These are phyloP conservation scores for Plumapathes pennacea DNA, from an alignment of 92 coral and sea anemone species.

Conservation along the genomic window DNA sequence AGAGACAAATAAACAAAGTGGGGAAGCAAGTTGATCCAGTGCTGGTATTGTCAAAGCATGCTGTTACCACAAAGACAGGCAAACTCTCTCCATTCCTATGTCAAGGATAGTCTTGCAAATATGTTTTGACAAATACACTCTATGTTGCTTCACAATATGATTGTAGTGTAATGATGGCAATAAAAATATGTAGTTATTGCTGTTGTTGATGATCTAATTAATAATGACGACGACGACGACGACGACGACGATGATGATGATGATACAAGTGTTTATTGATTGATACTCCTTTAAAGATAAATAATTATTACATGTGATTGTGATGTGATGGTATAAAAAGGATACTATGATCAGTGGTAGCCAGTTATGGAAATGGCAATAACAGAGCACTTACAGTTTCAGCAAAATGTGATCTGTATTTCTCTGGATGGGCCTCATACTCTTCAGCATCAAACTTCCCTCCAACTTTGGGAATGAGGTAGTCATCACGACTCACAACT, in stretches of 20 bases:
- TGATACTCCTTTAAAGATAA: too few species aligned
- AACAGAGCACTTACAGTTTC: slow-evolving; percentile 57
- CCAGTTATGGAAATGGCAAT: slow-evolving; percentile 53
- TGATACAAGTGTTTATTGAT: too few species aligned
- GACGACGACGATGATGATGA: too few species aligned
- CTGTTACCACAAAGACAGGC: neutral
- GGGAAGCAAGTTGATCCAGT: neutral
- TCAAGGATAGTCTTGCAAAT: too few species aligned
- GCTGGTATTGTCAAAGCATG: neutral
- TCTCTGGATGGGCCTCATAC: slow-evolving; percentile 91
- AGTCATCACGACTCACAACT: slow-evolving; percentile 93
- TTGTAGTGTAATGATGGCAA: too few species aligned
- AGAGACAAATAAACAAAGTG: neutral
- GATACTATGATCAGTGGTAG: neutral
- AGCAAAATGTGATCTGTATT: slow-evolving; percentile 96
- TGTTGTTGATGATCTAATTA: too few species aligned
- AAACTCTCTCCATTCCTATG: neutral
- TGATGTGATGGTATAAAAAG: neutral
- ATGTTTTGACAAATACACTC: too few species aligned
- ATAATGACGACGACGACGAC: too few species aligned
- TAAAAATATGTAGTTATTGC: too few species aligned
- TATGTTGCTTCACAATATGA: too few species aligned
- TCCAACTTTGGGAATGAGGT: slow-evolving; percentile 91
- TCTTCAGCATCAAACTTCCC: slow-evolving; percentile 91
- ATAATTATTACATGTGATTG: too few species aligned